Percentiles rank a stretch among this genome's conserved stretches.
Conservation (phyloP, 2,113 vertebrate genomes). For the Podiceps cristatus region DNA sequence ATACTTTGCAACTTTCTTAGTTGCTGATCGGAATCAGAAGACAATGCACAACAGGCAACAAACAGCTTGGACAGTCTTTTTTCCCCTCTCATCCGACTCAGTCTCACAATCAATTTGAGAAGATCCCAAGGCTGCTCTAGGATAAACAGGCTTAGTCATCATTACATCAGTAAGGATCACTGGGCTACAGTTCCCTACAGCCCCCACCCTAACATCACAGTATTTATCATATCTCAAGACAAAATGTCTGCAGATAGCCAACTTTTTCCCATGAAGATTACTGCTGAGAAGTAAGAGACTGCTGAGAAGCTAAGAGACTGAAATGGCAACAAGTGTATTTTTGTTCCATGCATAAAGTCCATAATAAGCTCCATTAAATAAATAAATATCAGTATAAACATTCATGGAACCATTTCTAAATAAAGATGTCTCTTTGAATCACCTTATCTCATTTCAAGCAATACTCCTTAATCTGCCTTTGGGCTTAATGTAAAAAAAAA, state of each 20-base stretch:
- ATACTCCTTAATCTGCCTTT: neutral
- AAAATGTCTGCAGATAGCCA: neutral
- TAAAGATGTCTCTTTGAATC: neutral
- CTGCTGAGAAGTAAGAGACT: neutral
- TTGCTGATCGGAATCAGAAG: neutral
- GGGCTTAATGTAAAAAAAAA: neutral
- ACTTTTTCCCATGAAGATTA: neutral
- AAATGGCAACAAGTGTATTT: neutral
- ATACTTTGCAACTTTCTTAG: neutral
- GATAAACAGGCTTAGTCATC: neutral
- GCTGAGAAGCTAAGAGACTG: neutral
- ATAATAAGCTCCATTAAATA: neutral
- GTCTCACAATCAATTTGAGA: neutral
- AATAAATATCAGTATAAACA: neutral
- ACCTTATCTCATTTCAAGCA: neutral
- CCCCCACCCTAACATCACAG: neutral
- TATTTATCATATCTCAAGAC: neutral
- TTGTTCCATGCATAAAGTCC: neutral
- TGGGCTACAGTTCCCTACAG: neutral
- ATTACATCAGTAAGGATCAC: neutral
- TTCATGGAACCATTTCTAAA: neutral
- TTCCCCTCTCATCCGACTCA: neutral
- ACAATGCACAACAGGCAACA: neutral
- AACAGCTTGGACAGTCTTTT: neutral
- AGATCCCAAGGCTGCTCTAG: neutral